Evolutionary conservation across 2,888 invertebrate species (phyloP).

Genomic region (Parascotia fuliginaria): DNA sequence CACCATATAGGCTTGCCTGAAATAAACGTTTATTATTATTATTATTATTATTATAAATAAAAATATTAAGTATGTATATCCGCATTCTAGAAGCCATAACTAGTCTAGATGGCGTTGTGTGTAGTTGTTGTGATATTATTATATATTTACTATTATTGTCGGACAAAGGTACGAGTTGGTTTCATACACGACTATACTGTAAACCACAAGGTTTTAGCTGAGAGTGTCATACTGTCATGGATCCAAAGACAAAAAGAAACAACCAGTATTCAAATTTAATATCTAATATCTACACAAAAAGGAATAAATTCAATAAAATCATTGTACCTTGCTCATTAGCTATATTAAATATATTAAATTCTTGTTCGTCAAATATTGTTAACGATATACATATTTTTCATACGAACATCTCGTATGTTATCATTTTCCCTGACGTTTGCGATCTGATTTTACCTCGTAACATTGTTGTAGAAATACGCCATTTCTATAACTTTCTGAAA

Average conservation of each 20-base stretch:
- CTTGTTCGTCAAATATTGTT: slow-evolving; percentile 21
- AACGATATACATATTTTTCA: slow-evolving; percentile 38
- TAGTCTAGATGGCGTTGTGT: too few relatives aligned
- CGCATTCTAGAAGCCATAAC: too few relatives aligned
- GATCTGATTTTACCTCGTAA: slow-evolving; percentile 8
- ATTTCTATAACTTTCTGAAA: background rate
- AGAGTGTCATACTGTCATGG: background rate
- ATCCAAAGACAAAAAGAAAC: background rate
- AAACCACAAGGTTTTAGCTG: too few relatives aligned
- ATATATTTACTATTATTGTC: too few relatives aligned
- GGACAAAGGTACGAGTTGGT: too few relatives aligned
- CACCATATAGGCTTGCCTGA: too few relatives aligned
- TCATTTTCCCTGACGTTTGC: slow-evolving; percentile 26
- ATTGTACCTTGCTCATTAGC: slow-evolving; percentile 28
- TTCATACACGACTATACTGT: too few relatives aligned
- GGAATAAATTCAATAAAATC: slow-evolving; percentile 27
- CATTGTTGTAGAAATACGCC: background rate
- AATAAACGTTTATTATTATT: too few relatives aligned
- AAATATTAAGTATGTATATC: too few relatives aligned
- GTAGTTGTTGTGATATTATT: too few relatives aligned
- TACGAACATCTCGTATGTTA: slow-evolving; percentile 22
- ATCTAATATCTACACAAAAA: background rate
- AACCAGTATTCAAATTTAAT: background rate
- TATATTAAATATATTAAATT: slow-evolving; percentile 40
- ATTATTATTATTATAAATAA: too few relatives aligned